phyloP scores from a whole-genome alignment of 2,113 vertebrate genomes.

The Lycocorax pyrrhopterus region DNA sequence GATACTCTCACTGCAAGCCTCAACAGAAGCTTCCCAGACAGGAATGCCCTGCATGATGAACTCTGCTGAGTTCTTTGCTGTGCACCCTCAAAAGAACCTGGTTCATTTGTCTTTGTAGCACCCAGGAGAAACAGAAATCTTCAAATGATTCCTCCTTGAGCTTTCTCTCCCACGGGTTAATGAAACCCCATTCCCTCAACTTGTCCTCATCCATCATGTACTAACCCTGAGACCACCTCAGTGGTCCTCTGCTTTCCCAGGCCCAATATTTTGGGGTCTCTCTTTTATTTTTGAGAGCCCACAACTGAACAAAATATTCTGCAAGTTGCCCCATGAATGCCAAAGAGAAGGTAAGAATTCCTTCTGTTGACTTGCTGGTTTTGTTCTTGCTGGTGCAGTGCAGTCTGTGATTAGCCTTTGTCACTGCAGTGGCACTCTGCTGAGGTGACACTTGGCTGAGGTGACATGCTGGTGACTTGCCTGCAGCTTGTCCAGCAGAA shows the following conservation, averaged over 20 bases:
- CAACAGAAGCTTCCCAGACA: background rate
- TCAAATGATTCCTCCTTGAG: background rate
- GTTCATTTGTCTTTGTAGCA: background rate
- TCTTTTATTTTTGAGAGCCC: background rate
- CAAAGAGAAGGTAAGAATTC: background rate
- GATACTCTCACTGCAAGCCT: background rate
- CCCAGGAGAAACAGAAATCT: background rate
- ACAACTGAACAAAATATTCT: background rate
- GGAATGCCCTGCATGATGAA: background rate
- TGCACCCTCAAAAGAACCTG: background rate
- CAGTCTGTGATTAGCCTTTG: background rate
- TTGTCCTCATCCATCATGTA: background rate
- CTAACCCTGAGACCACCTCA: background rate
- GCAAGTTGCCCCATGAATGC: background rate
- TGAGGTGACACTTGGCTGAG: background rate
- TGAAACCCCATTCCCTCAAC: background rate
- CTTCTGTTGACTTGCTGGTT: background rate
- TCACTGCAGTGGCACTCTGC: background rate
- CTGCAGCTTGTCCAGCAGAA: background rate
- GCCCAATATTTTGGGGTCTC: background rate
- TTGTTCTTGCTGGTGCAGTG: background rate
- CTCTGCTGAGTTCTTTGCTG: background rate
- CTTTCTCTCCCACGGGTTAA: background rate
- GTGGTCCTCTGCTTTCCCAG: background rate
- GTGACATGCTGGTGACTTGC: fast-evolving